Evolutionary conservation across 2,113 vertebrate species (phyloP).

Genomic region (Calyptommatus sinebrachiatus): DNA sequence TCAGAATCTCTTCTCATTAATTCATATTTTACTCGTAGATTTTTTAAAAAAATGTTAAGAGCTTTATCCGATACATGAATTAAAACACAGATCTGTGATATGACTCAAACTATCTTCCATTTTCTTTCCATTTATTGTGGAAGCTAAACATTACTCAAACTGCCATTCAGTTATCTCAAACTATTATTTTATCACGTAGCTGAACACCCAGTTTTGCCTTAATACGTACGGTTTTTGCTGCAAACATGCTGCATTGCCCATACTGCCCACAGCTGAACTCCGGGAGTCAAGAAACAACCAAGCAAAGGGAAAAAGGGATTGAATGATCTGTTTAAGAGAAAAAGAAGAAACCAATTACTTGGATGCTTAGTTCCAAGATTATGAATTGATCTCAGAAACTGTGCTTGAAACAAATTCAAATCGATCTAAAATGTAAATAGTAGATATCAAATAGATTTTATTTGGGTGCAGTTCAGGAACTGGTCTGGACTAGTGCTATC

Average conservation of each 20-base stretch:
- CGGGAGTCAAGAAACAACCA: slow-evolving; percentile 93
- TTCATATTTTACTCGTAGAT: background rate
- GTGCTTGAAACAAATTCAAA: background rate
- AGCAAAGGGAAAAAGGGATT: slow-evolving; percentile 96
- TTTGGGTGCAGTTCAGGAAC: too few species aligned
- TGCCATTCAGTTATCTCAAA: too few species aligned
- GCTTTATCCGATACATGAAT: background rate
- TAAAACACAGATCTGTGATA: background rate
- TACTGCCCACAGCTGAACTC: slow-evolving; percentile 97
- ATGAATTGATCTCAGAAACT: too few species aligned
- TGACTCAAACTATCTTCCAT: background rate
- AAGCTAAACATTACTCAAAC: too few species aligned
- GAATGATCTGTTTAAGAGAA: slow-evolving; percentile 82
- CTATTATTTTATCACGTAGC: too few species aligned
- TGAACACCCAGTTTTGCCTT: slow-evolving; percentile 2
- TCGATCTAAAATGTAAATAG: too few species aligned
- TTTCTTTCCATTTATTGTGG: background rate
- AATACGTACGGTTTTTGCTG: slow-evolving; percentile 94
- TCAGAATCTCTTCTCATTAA: background rate
- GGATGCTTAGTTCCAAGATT: background rate
- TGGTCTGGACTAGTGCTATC: too few species aligned
- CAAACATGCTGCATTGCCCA: slow-evolving; percentile 99
- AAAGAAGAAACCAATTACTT: background rate
- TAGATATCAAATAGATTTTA: too few species aligned
- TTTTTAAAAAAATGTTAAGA: background rate